Evolutionary conservation across 1,140 invertebrate species (phyloP).

Genomic region (Drosophila orena): DNA sequence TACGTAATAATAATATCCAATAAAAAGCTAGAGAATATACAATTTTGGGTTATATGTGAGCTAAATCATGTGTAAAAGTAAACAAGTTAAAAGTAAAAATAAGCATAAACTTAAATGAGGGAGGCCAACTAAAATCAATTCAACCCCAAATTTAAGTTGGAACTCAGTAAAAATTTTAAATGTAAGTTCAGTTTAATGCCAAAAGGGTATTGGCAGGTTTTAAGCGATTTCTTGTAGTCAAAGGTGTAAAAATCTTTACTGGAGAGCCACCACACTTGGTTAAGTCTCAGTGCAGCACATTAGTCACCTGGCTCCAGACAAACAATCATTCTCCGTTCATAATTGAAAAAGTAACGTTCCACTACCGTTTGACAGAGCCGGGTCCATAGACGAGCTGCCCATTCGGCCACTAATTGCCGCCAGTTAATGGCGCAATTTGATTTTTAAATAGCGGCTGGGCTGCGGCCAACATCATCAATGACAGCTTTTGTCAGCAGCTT

Average conservation of each 20-base stretch:
- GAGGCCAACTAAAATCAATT: too few relatives aligned
- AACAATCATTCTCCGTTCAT: conserved; percentile 80
- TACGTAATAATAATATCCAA: not conserved
- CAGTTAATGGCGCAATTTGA: conserved; percentile 80
- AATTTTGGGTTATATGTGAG: too few relatives aligned
- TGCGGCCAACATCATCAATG: conserved; percentile 61
- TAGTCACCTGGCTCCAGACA: conserved; percentile 45
- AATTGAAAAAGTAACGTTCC: conserved; percentile 77
- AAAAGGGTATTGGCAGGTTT: too few relatives aligned
- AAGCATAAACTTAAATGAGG: too few relatives aligned
- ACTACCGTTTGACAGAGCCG: conserved; percentile 72
- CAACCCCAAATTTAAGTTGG: too few relatives aligned
- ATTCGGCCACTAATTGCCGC: conserved; percentile 64
- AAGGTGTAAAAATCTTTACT: too few relatives aligned
- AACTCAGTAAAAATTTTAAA: too few relatives aligned
- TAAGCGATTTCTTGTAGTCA: too few relatives aligned
- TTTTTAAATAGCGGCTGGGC: conserved; percentile 64
- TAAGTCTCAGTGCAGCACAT: conserved; percentile 23
- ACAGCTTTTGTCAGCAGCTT: conserved; percentile 83
- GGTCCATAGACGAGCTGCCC: conserved; percentile 20
- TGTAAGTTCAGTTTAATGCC: too few relatives aligned
- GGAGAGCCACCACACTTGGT: not conserved
- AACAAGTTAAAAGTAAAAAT: too few relatives aligned
- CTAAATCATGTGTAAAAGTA: too few relatives aligned
- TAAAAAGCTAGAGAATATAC: too few relatives aligned